A percentile compares a stretch with the other conserved stretches of the same genome.
Evolutionary conservation across 2,113 vertebrate species (phyloP).

Genomic region (Myodes glareolus): DNA sequence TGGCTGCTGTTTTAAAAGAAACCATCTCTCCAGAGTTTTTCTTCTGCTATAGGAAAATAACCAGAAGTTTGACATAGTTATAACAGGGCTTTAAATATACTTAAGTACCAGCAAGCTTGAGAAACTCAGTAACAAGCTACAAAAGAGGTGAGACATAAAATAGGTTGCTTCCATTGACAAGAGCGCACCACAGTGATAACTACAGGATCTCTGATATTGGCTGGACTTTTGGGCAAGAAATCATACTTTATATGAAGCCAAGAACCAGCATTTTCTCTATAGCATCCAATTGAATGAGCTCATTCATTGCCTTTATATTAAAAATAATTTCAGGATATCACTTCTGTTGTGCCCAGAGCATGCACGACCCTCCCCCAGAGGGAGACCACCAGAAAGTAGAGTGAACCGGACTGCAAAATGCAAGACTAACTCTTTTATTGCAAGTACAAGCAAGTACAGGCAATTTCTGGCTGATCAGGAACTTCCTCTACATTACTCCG

Average conservation of each 20-base stretch:
- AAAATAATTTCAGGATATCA: background rate
- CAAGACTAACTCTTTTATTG: no score
- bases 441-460: no score
- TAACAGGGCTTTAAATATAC: background rate
- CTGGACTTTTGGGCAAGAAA: background rate
- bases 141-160: background rate
- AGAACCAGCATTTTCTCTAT: background rate
- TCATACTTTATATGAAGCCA: background rate
- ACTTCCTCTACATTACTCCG: no score
- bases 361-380: no score
- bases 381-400: no score
- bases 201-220: background rate
- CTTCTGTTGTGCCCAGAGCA: background rate
- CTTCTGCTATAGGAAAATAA: background rate
- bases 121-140: background rate
- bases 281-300: background rate
- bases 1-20: constrained; percentile 13
- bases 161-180: background rate
- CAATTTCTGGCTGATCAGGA: no score
- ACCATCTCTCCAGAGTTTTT: background rate
- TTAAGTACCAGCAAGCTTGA: background rate
- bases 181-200: background rate
- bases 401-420: no score
- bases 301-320: background rate
- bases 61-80: background rate